Evolutionary conservation across 1,140 invertebrate genomes (phyloP).

Genomic region (Nautilus pompilius): DNA sequence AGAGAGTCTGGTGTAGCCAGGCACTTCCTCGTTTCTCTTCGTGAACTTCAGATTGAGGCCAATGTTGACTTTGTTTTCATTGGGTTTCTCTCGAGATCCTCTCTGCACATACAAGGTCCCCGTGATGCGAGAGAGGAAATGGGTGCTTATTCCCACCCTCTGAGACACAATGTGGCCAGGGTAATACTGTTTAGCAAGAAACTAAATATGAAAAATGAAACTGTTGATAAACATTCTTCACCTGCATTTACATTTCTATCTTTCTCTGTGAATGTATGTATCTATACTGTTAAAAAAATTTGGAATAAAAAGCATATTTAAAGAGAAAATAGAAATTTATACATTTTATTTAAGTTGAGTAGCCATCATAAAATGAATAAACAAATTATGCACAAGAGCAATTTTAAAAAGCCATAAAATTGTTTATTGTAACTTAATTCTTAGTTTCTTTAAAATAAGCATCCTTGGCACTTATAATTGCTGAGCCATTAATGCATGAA

Average conservation of each 20-base stretch:
- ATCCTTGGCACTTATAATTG: too few species aligned
- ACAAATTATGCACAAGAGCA: too few species aligned
- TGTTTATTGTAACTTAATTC: too few species aligned
- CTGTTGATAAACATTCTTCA: neutral
- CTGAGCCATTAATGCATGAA: too few species aligned
- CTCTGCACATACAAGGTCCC: constrained; percentile 70
- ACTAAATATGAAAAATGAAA: neutral
- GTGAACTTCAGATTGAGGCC: constrained; percentile 91
- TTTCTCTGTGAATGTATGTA: too few species aligned
- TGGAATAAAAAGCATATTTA: neutral
- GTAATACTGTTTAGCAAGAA: constrained; percentile 30
- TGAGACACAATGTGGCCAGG: constrained; percentile 55
- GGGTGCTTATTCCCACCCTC: constrained; percentile 64
- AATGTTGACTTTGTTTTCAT: constrained; percentile 68
- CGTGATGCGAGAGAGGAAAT: constrained; percentile 78
- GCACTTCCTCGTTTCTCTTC: constrained; percentile 67
- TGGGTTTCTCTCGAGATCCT: constrained; percentile 27
- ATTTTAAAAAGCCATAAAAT: too few species aligned
- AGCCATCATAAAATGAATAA: too few species aligned
- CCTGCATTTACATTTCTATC: neutral
- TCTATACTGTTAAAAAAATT: neutral
- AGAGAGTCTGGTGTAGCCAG: constrained; percentile 76
- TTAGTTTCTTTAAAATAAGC: too few species aligned
- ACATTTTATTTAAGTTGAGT: too few species aligned
- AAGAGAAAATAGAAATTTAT: too few species aligned